Conservation (phyloP, 2,113 vertebrate genomes). For the Mustela lutreola region DNA sequence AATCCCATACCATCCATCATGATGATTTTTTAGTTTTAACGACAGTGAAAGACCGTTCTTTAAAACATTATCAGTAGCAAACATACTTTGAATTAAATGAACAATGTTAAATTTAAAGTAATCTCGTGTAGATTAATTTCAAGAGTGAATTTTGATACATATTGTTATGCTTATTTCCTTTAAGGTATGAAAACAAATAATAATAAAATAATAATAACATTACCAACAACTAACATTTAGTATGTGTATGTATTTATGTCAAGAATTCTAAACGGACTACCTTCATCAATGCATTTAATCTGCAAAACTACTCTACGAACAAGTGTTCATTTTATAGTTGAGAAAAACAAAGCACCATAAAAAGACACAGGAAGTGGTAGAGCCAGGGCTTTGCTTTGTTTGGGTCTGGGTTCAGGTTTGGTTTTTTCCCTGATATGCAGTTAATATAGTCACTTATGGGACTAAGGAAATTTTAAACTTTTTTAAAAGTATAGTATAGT, state of each 20-base stretch:
- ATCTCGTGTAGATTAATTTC: background rate
- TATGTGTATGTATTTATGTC: background rate
- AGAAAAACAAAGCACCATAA: background rate
- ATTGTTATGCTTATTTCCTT: background rate
- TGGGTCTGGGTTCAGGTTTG: background rate
- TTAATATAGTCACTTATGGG: background rate
- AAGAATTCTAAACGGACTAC: background rate
- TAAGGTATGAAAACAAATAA: background rate
- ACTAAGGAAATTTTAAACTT: background rate
- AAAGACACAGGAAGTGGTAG: background rate
- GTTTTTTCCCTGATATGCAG: background rate
- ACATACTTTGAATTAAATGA: conserved; percentile 2
- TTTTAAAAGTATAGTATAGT: background rate
- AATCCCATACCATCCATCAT: background rate
- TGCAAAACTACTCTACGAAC: background rate
- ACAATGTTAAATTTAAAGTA: background rate
- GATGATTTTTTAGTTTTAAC: background rate
- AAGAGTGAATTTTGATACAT: background rate
- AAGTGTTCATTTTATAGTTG: background rate
- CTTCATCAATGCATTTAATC: background rate
- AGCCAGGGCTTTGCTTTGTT: background rate
- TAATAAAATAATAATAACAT: background rate
- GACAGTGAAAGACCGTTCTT: background rate
- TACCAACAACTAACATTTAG: background rate
- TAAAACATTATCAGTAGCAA: background rate